These are phyloP conservation scores for Microchrysa polita DNA, from an alignment of 2,888 invertebrate genomes.

Conservation along the genomic window DNA sequence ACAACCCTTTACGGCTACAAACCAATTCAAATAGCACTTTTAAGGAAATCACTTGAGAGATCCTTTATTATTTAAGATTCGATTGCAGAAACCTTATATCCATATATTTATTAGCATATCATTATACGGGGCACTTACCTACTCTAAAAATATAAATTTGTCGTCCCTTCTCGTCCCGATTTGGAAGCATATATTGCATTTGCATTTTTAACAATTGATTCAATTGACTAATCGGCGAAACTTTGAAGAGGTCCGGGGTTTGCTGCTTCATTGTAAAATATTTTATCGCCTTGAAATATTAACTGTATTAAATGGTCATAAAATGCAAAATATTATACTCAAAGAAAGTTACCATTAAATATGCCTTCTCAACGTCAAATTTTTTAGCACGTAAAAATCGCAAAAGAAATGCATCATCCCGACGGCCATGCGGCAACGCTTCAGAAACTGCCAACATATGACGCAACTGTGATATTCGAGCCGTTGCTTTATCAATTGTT, in stretches of 20 bases:
- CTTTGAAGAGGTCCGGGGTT: conserved; percentile 63
- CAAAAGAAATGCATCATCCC: conserved; percentile 68
- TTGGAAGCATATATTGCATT: conserved; percentile 63
- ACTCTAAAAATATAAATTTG: conserved; percentile 64
- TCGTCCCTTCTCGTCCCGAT: conserved; percentile 63
- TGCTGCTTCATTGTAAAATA: conserved; percentile 65
- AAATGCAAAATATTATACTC: background rate
- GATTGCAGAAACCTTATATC: no score
- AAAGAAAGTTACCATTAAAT: conserved; percentile 60
- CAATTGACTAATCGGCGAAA: conserved; percentile 61
- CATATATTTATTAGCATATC: background rate
- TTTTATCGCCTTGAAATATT: conserved; percentile 2
- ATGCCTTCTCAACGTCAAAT: conserved; percentile 65
- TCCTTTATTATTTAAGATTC: no score
- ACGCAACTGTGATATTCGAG: conserved; percentile 48
- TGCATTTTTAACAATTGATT: conserved; percentile 62
- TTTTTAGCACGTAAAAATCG: conserved; percentile 70
- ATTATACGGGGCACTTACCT: conserved; percentile 60
- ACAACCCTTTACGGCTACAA: background rate
- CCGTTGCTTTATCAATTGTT: conserved; percentile 42
- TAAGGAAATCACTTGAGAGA: background rate
- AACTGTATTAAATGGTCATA: background rate
- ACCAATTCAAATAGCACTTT: background rate
- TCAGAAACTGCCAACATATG: conserved; percentile 45
- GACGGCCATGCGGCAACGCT: conserved; percentile 59